phyloP scores from a whole-genome alignment of 2,113 vertebrate species.

The Ibidorhyncha struthersii region DNA sequence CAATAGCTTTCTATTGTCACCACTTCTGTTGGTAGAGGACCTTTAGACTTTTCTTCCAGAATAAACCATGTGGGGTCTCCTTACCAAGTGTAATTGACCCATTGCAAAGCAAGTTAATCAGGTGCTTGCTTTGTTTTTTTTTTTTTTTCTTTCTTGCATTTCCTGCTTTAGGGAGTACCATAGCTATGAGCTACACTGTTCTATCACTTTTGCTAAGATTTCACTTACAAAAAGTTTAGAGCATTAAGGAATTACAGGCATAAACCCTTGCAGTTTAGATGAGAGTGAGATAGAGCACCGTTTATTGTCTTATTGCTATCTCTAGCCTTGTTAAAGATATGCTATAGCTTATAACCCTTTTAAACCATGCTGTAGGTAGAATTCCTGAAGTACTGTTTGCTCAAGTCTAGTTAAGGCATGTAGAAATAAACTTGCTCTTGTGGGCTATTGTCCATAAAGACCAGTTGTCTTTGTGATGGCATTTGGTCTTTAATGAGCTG shows the following conservation, averaged over 20 bases:
- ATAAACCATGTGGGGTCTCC: background rate
- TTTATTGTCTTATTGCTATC: background rate
- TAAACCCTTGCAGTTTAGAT: background rate
- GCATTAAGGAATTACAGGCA: background rate
- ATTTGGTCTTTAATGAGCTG: background rate
- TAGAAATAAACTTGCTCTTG: background rate
- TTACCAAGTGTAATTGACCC: background rate
- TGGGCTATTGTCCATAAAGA: background rate
- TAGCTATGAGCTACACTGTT: background rate
- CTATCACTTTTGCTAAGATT: background rate
- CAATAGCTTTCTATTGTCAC: fast-evolving
- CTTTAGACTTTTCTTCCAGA: background rate
- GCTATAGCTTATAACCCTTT: background rate
- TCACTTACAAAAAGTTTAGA: background rate
- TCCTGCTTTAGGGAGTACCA: background rate
- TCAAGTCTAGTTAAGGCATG: background rate
- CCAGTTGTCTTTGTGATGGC: background rate
- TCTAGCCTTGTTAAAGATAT: background rate
- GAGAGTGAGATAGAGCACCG: background rate
- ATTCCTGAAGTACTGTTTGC: background rate
- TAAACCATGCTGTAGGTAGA: background rate
- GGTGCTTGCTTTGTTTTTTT: background rate
- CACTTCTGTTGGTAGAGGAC: background rate
- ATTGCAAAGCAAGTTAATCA: background rate
- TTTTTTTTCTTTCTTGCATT: background rate